A percentile compares a stretch with the other conserved stretches of the same genome.
phyloP scores from a whole-genome alignment of 2,888 invertebrate genomes.

The Ariolimax columbianus region DNA sequence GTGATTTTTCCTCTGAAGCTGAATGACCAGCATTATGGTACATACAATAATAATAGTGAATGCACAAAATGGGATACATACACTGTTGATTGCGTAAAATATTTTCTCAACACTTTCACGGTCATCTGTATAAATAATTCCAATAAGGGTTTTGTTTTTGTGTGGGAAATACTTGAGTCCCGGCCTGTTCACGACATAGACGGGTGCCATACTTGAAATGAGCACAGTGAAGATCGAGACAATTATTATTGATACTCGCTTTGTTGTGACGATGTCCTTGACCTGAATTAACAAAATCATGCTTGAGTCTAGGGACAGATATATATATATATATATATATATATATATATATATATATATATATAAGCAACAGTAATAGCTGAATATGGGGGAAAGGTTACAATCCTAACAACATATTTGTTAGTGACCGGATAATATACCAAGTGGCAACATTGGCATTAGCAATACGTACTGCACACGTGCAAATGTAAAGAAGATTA shows the following conservation, averaged over 20 bases:
- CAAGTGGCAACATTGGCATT: neutral
- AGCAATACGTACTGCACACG: neutral
- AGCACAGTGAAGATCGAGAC: neutral
- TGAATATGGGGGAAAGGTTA: neutral
- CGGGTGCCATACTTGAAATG: conserved; percentile 5
- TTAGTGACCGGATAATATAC: too few relatives aligned
- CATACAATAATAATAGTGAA: neutral
- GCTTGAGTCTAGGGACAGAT: too few relatives aligned
- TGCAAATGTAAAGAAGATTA: neutral
- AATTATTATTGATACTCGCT: neutral
- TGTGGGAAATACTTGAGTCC: conserved; percentile 2
- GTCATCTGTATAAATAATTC: neutral
- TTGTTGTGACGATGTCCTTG: conserved; percentile 1
- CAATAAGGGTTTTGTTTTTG: conserved; percentile 3
- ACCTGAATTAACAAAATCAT: neutral
- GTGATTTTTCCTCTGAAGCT: neutral
- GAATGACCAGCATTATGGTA: conserved; percentile 18
- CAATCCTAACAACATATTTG: too few relatives aligned
- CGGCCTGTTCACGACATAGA: conserved; percentile 11
- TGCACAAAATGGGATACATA: conserved; percentile 8
- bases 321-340: too few relatives aligned
- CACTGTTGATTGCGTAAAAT: conserved; percentile 11
- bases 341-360: too few relatives aligned
- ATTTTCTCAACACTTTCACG: conserved; percentile 3
- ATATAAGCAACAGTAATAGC: too few relatives aligned